phyloP scores from a whole-genome alignment of 1,140 invertebrate genomes.

The Platyscapa corneri region DNA sequence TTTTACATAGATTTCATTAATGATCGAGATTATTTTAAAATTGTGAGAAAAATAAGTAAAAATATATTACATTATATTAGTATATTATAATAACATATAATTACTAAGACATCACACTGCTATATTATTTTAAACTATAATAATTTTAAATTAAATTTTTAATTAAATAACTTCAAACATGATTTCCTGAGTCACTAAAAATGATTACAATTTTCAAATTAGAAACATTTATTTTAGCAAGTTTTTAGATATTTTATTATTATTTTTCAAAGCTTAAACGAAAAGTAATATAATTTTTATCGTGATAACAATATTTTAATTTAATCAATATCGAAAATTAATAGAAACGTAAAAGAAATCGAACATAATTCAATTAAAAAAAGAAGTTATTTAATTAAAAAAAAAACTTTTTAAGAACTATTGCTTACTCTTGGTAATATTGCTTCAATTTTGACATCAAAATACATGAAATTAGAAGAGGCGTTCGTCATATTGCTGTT shows the following conservation, averaged over 20 bases:
- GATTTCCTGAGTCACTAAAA: too few relatives aligned
- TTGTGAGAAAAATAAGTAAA: conserved; percentile 5
- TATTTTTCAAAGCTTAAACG: too few relatives aligned
- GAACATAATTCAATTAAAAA: not conserved
- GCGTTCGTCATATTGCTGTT: conserved; percentile 66
- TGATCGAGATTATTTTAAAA: not conserved
- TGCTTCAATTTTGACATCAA: conserved; percentile 91
- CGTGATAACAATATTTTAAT: not conserved
- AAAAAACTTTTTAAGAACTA: not conserved
- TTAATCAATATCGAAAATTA: not conserved
- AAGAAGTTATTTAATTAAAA: not conserved
- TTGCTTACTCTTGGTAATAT: conserved; percentile 89
- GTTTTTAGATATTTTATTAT: too few relatives aligned
- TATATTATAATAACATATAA: too few relatives aligned
- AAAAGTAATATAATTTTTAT: not conserved
- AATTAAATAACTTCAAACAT: too few relatives aligned
- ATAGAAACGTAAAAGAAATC: not conserved
- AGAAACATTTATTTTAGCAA: too few relatives aligned
- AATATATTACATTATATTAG: conserved; percentile 1
- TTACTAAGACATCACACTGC: too few relatives aligned
- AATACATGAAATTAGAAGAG: conserved; percentile 79
- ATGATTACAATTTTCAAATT: too few relatives aligned
- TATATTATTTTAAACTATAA: too few relatives aligned
- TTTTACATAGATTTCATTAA: conserved; percentile 56
- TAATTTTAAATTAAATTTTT: not conserved